These are phyloP conservation scores for Phalacrocorax carbo DNA, from an alignment of 2,113 vertebrate genomes.

Conservation along the genomic window DNA sequence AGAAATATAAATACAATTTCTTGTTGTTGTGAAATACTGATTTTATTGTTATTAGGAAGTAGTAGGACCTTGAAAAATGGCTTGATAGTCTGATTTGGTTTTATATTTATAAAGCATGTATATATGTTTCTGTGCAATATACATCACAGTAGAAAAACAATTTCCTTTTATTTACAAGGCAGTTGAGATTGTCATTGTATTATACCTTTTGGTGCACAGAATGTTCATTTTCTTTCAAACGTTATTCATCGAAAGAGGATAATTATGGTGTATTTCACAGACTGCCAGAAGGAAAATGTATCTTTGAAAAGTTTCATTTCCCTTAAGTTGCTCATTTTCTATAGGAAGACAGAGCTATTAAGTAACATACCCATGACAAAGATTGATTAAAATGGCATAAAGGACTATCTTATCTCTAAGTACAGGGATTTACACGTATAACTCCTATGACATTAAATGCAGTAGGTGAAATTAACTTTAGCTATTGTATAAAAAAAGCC, in stretches of 20 bases:
- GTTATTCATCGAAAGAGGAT: conserved; percentile 72
- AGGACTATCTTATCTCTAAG: conserved; percentile 52
- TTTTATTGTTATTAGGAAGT: conserved; percentile 33
- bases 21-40: background rate
- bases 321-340: conserved; percentile 78
- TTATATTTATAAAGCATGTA: conserved; percentile 37
- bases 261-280: conserved; percentile 77
- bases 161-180: conserved; percentile 74
- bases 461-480: conserved; percentile 58
- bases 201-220: conserved; percentile 65
- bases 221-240: conserved; percentile 65
- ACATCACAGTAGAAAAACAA: conserved; percentile 66
- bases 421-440: conserved; percentile 39
- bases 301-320: conserved; percentile 78
- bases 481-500: conserved; percentile 11
- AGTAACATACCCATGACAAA: conserved; percentile 56
- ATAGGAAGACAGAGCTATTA: conserved; percentile 76
- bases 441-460: conserved; percentile 59
- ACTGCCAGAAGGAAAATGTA: conserved; percentile 77
- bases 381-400: conserved; percentile 61
- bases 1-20: background rate
- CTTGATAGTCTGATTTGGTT: conserved; percentile 20
- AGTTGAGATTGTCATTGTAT: conserved; percentile 63
- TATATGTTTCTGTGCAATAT: conserved; percentile 24
- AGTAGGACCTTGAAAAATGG: conserved; percentile 2